Percentiles rank a stretch among this genome's conserved stretches.
phyloP scores from a whole-genome alignment of 2,113 vertebrate species.

The Petrocephalus microphthalmus region DNA sequence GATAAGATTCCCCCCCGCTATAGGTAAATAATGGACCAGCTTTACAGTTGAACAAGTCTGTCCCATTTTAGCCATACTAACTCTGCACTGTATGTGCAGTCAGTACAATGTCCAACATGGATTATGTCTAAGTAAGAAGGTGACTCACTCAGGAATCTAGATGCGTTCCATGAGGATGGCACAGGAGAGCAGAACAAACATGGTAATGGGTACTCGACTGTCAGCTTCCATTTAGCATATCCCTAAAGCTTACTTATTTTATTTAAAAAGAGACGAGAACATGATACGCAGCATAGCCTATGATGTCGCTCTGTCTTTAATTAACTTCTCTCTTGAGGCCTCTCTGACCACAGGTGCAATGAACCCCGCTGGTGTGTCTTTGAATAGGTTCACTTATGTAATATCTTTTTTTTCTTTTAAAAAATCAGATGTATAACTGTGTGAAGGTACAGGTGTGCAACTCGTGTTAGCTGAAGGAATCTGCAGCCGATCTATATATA shows the following conservation, averaged over 20 bases:
- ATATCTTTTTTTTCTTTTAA: not conserved
- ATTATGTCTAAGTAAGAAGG: not conserved
- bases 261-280: not conserved
- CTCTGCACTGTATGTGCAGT: not conserved
- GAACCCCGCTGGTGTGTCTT: not conserved
- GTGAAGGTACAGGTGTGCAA: not conserved
- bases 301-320: not conserved
- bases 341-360: not conserved
- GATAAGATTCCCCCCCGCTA: too few relatives aligned
- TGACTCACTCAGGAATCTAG: not conserved
- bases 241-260: not conserved
- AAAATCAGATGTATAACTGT: not conserved
- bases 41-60: not conserved
- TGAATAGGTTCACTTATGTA: not conserved
- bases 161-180: not conserved
- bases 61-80: not conserved
- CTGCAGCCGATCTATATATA: not conserved
- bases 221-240: not conserved
- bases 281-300: not conserved
- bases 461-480: not conserved
- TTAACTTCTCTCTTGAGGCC: not conserved
- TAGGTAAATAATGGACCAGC: not conserved
- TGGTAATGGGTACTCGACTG: not conserved
- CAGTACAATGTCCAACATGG: not conserved
- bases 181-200: not conserved